A percentile compares a stretch with the other conserved stretches of the same genome.
Evolutionary conservation across 2,888 invertebrate species (phyloP).

Genomic region (Dinocampus coccinellae): DNA sequence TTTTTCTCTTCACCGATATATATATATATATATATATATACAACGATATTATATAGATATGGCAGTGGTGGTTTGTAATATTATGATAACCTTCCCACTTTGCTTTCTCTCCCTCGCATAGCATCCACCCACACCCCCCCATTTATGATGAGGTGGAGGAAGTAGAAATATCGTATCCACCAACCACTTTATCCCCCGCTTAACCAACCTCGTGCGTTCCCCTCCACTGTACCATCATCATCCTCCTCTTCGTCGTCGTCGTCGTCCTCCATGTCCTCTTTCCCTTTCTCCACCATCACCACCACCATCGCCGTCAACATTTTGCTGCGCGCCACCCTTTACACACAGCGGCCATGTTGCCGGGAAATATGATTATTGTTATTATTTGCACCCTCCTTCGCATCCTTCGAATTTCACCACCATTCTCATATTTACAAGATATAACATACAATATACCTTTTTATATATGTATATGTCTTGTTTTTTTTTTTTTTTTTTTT

Average conservation of each 20-base stretch:
- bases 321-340: constrained; percentile 54
- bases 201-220: neutral
- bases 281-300: constrained; percentile 36
- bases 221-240: no score
- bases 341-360: constrained; percentile 67
- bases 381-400: constrained; percentile 67
- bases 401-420: constrained; percentile 44
- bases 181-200: constrained; percentile 24
- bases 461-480: constrained; percentile 29
- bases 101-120: constrained; percentile 49
- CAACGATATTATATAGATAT: constrained; percentile 59
- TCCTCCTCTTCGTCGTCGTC: constrained; percentile 45
- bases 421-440: constrained; percentile 52
- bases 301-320: constrained; percentile 47
- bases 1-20: no score
- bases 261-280: constrained; percentile 51
- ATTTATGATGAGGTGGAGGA: neutral
- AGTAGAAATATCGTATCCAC: constrained; percentile 38
- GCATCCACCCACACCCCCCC: constrained; percentile 46
- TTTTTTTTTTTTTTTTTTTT: neutral
- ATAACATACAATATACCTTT: no score
- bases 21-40: constrained; percentile 25
- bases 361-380: constrained; percentile 70
- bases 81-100: constrained; percentile 67
- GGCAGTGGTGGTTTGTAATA: constrained; percentile 69